Evolutionary conservation across 2,113 vertebrate species (phyloP), one percentile per base, ranked within the genome.

Genomic region (Engraulis encrasicolus): DNA sequence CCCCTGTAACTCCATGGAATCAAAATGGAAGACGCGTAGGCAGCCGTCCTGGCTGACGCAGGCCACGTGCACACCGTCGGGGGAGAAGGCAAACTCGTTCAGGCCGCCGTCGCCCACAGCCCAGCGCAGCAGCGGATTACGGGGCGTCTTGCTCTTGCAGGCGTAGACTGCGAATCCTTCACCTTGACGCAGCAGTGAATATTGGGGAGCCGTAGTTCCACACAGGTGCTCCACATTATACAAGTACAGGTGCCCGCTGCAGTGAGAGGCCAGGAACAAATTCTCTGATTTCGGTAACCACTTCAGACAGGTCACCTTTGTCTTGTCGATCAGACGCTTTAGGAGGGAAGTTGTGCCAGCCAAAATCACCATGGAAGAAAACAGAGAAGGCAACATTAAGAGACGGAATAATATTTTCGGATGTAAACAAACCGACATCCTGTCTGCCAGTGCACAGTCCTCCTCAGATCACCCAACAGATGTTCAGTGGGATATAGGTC

Each of bases 291-390:
- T 98, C 15, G 98, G 98, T 11, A 99, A 98, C 98, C 98, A 99
- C 96, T 95, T 97, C 89, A 99, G 97, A 93, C 98, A 99, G n/a
- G 98, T 99, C 83, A 99, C 98, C 89, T 98, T 95, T 7, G 98
- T 98, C 94, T 99, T 99, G 96, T 99, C 98, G 92, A 99, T 99
- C 88, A 99, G 96, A 94, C 98, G 98, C 98, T 99, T 96, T 90
- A 88, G 93, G n/a, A 36, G 78, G 9, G 50, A 78, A n/a, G n/a
- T n/a, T n/a, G n/a, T n/a, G n/a, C n/a, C n/a, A n/a, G n/a, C n/a
- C n/a, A n/a, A n/a, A n/a, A n/a, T n/a, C n/a, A n/a, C n/a, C n/a
- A n/a, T n/a, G n/a, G n/a, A n/a, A n/a, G n/a, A n/a, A n/a, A n/a
- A n/a, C n/a, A n/a, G n/a, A n/a, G n/a, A n/a, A n/a, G n/a, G n/a